Evolutionary conservation across 2,113 vertebrate genomes (phyloP).

Genomic region (Chloropsis hardwickii): DNA sequence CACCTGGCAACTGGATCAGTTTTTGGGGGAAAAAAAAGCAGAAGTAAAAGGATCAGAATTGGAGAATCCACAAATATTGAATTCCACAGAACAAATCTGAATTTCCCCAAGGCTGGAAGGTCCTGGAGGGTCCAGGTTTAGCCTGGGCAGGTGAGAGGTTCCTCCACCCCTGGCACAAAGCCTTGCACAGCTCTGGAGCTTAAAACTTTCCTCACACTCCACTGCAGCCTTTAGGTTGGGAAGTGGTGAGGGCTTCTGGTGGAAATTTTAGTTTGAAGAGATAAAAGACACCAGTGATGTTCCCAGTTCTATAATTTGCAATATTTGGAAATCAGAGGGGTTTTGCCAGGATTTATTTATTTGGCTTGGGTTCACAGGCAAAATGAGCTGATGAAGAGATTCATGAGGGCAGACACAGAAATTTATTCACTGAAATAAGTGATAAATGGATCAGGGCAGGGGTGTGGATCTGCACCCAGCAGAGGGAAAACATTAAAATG

Average conservation of each 20-base stretch:
- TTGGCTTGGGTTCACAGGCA: not conserved
- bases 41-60: rapidly evolving
- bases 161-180: not conserved
- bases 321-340: not conserved
- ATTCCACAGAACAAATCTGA: rapidly evolving
- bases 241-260: rapidly evolving
- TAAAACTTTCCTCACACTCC: not conserved
- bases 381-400: not conserved
- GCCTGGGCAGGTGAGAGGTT: too few relatives aligned
- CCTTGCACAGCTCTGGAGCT: not conserved
- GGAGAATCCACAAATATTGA: rapidly evolving
- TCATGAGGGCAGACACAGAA: not conserved
- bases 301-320: not conserved
- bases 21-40: not conserved
- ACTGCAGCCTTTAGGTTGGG: rapidly evolving
- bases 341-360: not conserved
- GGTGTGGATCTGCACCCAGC: rapidly evolving
- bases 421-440: not conserved
- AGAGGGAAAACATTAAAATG: not conserved
- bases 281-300: rapidly evolving
- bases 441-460: not conserved
- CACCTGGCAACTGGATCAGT: not conserved
- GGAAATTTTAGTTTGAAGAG: not conserved
- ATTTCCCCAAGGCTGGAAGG: not conserved
- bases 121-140: not conserved